Percentiles rank a stretch among this genome's conserved stretches.
These are phyloP conservation scores for Solenodon paradoxus DNA, from an alignment of 2,113 vertebrate species.

Conservation along the genomic window DNA sequence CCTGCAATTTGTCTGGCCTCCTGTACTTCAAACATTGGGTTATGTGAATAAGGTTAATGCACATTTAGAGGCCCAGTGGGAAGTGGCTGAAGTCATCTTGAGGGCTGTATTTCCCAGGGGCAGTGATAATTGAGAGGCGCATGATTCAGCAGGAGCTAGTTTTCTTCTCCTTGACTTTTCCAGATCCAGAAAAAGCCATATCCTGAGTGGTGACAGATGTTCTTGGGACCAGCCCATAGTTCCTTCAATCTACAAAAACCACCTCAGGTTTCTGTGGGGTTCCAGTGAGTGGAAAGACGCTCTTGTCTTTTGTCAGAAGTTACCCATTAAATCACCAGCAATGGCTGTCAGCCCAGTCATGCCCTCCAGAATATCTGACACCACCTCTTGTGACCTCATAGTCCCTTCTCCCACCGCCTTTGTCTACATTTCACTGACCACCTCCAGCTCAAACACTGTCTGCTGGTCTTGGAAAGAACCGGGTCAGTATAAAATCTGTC, in stretches of 20 bases:
- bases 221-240: neutral
- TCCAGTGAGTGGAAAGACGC: neutral
- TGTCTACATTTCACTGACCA: neutral
- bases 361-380: neutral
- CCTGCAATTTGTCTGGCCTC: neutral
- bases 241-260: neutral
- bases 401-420: neutral
- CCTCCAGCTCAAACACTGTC: constrained; percentile 50
- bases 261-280: neutral
- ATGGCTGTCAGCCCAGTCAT: neutral
- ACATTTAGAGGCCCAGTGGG: neutral
- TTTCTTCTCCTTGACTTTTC: constrained; percentile 28
- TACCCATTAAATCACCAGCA: neutral
- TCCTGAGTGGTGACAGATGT: neutral
- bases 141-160: neutral
- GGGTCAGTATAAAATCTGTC: constrained; percentile 80
- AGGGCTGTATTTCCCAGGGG: neutral
- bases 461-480: constrained; percentile 69
- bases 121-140: neutral
- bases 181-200: neutral
- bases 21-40: neutral
- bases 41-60: neutral
- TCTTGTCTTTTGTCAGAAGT: constrained; percentile 1
- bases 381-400: neutral
- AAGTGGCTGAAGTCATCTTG: neutral